Base-by-base conservation (phyloP, 2,888 invertebrate genomes). In the Ashinkailepas kermadecensis region DNA sequence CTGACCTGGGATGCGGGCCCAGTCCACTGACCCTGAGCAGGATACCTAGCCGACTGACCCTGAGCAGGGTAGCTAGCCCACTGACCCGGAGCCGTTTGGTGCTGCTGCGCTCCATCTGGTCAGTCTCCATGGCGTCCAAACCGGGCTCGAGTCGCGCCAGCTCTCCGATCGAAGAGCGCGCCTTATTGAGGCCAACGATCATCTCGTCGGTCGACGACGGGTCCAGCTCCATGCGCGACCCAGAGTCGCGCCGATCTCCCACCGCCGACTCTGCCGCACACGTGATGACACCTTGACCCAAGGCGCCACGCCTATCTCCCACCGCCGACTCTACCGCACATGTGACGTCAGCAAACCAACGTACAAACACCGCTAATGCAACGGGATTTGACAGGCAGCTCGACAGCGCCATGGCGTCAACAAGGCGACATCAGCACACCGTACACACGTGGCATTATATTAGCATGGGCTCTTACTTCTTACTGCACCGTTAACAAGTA, bases 31-130 rank as follows among this genome's bases (percentile, higher is more conserved):
- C 39, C 39, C 39, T 39, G 39, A 4, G 39, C 39, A 39, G 2
- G 39, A 39, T 39, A 39, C 39, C 39, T 4, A 39, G 39, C 39
- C 39, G 39, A 39, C 39, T 39, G 39, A 39, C 39, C 39, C 39
- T 39, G 39, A 39, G 39, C 39, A 39, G 2, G 39, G 4, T 39
- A 39, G 2, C 39, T 39, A 39, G 39, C 39, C 39, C 1, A 39
- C 39, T 70, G 70, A 70, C 70, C 39, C 70, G 39, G 25, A 70
- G 70, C 15, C 70, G 70, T 39, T 70, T 70, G 70, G 70, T 70
- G 39, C 12, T 15, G 13, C 23, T 39, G 15, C 23, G 39, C 39
- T 70, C 70, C 70, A 70, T 25, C 70, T 70, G 23, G 15, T 70
- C 70, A 1, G 70, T 70, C 70, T 70, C 70, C 70, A 70, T 70